Percentiles rank a stretch among this genome's conserved stretches.
These are phyloP conservation scores for Ricordea florida DNA, from an alignment of 92 coral and sea anemone genomes.

Conservation along the genomic window DNA sequence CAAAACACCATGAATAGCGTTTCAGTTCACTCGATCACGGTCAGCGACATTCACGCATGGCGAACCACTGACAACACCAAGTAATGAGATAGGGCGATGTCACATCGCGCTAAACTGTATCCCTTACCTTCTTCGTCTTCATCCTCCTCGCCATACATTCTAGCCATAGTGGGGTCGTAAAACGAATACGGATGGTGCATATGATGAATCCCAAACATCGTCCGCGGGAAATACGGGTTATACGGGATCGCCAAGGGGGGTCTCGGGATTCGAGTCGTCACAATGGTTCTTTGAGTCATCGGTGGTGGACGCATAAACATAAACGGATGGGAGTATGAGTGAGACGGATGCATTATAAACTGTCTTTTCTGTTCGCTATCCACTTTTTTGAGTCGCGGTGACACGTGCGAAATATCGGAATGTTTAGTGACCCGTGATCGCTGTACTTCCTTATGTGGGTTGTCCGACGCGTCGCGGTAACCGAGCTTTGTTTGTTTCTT, in stretches of 20 bases:
- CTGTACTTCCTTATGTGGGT: slow-evolving; percentile 24
- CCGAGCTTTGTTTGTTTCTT: slow-evolving; percentile 37
- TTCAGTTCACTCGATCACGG: too few species aligned
- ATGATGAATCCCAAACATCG: slow-evolving; percentile 36
- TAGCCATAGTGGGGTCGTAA: slow-evolving; percentile 27
- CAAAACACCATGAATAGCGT: too few species aligned
- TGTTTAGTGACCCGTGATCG: slow-evolving; percentile 46
- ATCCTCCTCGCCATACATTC: slow-evolving; percentile 57
- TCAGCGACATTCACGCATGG: too few species aligned
- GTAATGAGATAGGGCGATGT: too few species aligned
- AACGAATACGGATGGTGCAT: background rate
- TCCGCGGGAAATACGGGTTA: slow-evolving; percentile 55
- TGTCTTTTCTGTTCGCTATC: slow-evolving; percentile 86
- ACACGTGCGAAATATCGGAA: background rate
- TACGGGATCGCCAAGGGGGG: slow-evolving; percentile 92
- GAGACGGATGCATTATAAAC: slow-evolving; percentile 78
- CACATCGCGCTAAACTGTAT: too few species aligned
- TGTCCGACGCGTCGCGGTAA: slow-evolving; percentile 43
- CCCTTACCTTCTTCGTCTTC: slow-evolving; percentile 76
- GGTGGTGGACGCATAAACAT: slow-evolving; percentile 97
- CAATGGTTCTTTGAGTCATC: slow-evolving; percentile 94
- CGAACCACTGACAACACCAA: too few species aligned
- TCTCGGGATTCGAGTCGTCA: slow-evolving; percentile 95
- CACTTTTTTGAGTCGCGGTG: slow-evolving; percentile 53
- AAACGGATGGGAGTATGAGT: slow-evolving; percentile 67